Conservation (phyloP, 2,888 invertebrate genomes). For the Cheilosia pagana region DNA sequence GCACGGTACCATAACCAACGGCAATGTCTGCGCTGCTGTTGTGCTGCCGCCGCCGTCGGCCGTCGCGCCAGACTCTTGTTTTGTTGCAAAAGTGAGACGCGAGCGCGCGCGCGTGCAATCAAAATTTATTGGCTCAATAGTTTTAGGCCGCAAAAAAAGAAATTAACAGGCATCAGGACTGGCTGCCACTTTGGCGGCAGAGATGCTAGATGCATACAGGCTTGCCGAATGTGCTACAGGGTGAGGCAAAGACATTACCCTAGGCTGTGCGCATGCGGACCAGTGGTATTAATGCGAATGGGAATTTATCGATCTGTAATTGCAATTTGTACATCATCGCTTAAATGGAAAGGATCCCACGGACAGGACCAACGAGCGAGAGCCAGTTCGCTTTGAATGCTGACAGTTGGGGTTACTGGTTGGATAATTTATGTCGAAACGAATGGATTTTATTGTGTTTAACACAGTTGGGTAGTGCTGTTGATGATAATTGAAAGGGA, state of each 20-base stretch:
- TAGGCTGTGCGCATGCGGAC: conserved; percentile 27
- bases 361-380: conserved; percentile 10
- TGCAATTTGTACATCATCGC: conserved; percentile 68
- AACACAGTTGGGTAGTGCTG: conserved; percentile 15
- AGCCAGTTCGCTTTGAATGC: conserved; percentile 14
- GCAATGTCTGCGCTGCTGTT: conserved; percentile 63
- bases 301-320: conserved; percentile 71
- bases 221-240: conserved; percentile 20
- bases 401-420: conserved; percentile 33
- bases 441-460: conserved; percentile 26
- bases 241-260: conserved; percentile 28
- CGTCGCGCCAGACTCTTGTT: conserved; percentile 27
- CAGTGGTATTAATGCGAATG: conserved; percentile 50
- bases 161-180: conserved; percentile 40
- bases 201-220: conserved; percentile 29
- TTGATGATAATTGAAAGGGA: conserved; percentile 2
- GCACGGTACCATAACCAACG: conserved; percentile 36
- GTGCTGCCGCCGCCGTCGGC: conserved; percentile 27
- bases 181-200: conserved; percentile 52
- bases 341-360: conserved; percentile 24
- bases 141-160: conserved; percentile 51
- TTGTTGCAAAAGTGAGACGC: conserved; percentile 56
- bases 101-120: conserved; percentile 65
- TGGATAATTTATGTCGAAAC: conserved; percentile 37
- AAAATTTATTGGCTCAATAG: conserved; percentile 69